Conservation (phyloP, 2,113 vertebrate genomes). For the Rostratula benghalensis region DNA sequence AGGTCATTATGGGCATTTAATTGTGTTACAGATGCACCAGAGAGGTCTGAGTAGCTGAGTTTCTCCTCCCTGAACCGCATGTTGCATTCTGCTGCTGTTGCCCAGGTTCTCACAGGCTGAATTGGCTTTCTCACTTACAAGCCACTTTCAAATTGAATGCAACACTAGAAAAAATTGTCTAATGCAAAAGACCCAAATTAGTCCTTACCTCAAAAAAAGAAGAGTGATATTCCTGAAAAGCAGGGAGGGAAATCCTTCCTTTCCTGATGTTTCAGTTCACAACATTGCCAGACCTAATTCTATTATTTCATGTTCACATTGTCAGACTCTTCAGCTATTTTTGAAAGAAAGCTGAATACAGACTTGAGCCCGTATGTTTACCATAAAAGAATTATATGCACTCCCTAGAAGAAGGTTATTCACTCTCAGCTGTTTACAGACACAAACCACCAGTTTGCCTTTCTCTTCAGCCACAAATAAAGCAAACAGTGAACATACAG, state of each 20-base stretch:
- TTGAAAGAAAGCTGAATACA: neutral
- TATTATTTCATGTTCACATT: neutral
- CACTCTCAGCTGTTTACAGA: neutral
- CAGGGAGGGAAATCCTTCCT: neutral
- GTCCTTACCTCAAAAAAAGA: neutral
- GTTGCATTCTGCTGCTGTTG: neutral
- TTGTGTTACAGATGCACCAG: neutral
- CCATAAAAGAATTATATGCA: neutral
- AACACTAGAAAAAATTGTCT: neutral
- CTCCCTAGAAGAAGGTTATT: neutral
- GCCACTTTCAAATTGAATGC: neutral
- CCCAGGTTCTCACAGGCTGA: neutral
- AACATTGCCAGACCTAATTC: neutral
- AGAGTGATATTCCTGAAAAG: neutral
- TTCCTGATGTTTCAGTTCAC: neutral
- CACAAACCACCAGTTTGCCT: neutral
- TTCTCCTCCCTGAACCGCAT: neutral
- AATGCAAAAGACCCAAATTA: neutral
- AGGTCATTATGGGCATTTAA: slow-evolving; percentile 18
- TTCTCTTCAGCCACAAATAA: neutral
- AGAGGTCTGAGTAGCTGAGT: neutral
- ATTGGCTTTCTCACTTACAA: neutral
- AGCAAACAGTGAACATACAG: neutral
- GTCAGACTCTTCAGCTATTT: neutral
- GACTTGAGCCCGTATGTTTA: neutral